phyloP scores from a whole-genome alignment of 2,888 invertebrate species.

The Oxycera nigricornis region DNA sequence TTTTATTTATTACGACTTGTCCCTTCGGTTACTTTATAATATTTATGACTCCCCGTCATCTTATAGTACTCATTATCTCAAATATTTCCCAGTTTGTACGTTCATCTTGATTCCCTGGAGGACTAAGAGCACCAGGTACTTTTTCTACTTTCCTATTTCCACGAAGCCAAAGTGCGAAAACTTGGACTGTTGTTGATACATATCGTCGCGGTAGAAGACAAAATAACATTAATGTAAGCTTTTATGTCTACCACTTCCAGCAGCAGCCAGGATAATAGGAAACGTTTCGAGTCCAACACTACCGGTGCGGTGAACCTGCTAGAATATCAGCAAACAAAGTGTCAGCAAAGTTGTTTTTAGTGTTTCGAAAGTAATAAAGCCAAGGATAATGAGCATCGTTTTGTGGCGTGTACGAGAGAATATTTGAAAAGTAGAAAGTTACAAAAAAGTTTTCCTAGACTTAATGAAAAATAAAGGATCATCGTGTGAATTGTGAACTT shows the following conservation, averaged over 20 bases:
- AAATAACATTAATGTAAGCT: too few relatives aligned
- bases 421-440: too few relatives aligned
- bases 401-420: background rate
- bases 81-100: slow-evolving; percentile 26
- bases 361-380: background rate
- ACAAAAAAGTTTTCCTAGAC: too few relatives aligned
- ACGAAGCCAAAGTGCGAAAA: slow-evolving; percentile 22
- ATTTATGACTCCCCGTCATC: slow-evolving; percentile 26
- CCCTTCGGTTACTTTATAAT: slow-evolving; percentile 26
- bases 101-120: slow-evolving; percentile 16
- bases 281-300: too few relatives aligned
- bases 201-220: background rate
- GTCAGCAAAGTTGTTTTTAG: background rate
- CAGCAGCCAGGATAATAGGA: too few relatives aligned
- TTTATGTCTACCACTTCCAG: background rate
- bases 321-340: background rate
- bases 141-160: background rate
- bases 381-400: background rate
- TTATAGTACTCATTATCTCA: slow-evolving; percentile 21
- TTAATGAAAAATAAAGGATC: too few relatives aligned
- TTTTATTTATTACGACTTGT: slow-evolving; percentile 25
- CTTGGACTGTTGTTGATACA: slow-evolving; percentile 3
- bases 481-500: too few relatives aligned
- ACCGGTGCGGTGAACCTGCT: too few relatives aligned
- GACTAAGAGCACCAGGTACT: background rate